Evolutionary conservation across 1,140 invertebrate genomes (phyloP).

Genomic region (Achatina immaculata): DNA sequence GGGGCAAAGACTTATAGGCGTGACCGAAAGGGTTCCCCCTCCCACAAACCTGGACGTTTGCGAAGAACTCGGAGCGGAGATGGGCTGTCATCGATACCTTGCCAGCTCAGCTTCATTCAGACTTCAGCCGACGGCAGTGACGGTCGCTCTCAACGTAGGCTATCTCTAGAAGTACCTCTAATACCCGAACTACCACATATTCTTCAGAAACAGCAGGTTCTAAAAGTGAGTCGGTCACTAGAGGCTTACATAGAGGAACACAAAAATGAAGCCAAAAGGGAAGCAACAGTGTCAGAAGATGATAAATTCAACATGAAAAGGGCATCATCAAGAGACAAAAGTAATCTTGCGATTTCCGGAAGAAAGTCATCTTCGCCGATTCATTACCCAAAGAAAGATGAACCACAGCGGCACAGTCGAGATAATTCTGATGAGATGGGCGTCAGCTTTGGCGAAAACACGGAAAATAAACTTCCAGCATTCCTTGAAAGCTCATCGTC

Average conservation of each 20-base stretch:
- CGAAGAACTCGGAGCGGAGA: not conserved
- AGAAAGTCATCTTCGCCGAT: not conserved
- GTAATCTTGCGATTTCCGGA: not conserved
- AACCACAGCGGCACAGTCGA: not conserved
- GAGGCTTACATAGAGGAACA: not conserved
- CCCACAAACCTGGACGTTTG: not conserved
- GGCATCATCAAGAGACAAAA: not conserved
- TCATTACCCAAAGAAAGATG: not conserved
- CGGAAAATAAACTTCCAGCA: too few species aligned
- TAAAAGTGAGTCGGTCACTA: not conserved
- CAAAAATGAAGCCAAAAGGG: not conserved
- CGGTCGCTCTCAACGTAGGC: not conserved
- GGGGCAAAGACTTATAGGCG: not conserved
- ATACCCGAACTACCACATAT: not conserved
- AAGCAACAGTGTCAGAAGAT: not conserved
- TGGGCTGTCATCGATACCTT: not conserved
- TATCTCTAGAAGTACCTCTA: slow-evolving; percentile 21
- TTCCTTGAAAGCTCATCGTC: too few species aligned
- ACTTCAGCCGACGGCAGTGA: not conserved
- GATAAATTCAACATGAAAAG: not conserved
- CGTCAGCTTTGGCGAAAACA: too few species aligned
- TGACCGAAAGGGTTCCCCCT: not conserved
- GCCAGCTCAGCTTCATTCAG: not conserved
- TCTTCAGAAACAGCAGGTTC: not conserved
- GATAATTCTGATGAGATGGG: too few species aligned